phyloP scores from a whole-genome alignment of 2,113 vertebrate species.

The Cyprinodon tularosa region DNA sequence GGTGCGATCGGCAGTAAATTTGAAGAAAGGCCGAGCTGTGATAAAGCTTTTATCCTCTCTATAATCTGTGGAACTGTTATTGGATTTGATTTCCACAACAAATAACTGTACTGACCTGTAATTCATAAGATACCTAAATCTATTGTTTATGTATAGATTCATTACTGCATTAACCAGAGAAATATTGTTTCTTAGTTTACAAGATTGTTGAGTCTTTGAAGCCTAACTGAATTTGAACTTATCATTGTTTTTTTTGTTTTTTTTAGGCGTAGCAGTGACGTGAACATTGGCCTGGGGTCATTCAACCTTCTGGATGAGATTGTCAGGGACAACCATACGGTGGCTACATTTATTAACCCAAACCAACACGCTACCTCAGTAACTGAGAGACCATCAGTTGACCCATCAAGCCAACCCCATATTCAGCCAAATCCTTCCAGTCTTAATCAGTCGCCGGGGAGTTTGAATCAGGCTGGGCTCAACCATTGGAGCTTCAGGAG shows the following conservation, averaged over 20 bases:
- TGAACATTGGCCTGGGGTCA: slow-evolving; percentile 70
- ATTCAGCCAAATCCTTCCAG: slow-evolving; percentile 5
- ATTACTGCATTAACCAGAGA: too few relatives aligned
- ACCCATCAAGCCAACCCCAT: slow-evolving; percentile 1
- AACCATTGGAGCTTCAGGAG: slow-evolving; percentile 28
- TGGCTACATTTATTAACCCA: slow-evolving; percentile 72
- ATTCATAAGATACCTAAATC: too few relatives aligned
- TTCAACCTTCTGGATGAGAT: slow-evolving; percentile 81
- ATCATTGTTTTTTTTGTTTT: slow-evolving; percentile 12
- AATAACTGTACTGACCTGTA: too few relatives aligned
- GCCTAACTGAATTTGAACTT: neutral
- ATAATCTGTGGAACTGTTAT: too few relatives aligned
- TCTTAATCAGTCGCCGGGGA: slow-evolving; percentile 11
- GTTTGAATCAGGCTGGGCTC: slow-evolving; percentile 10
- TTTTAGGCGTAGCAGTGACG: slow-evolving; percentile 54
- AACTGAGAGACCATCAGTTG: slow-evolving; percentile 28
- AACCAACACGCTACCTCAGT: slow-evolving; percentile 3
- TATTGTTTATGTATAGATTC: too few relatives aligned
- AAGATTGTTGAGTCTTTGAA: neutral
- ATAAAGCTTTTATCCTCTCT: neutral
- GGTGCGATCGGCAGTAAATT: neutral
- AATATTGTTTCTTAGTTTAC: neutral
- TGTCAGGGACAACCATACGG: slow-evolving; percentile 66
- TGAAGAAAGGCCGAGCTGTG: neutral
- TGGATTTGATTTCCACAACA: too few relatives aligned